Evolutionary conservation across 2,888 invertebrate species (phyloP), one percentile per base, ranked within the genome.

Genomic region (Lasioglossum lativentre): DNA sequence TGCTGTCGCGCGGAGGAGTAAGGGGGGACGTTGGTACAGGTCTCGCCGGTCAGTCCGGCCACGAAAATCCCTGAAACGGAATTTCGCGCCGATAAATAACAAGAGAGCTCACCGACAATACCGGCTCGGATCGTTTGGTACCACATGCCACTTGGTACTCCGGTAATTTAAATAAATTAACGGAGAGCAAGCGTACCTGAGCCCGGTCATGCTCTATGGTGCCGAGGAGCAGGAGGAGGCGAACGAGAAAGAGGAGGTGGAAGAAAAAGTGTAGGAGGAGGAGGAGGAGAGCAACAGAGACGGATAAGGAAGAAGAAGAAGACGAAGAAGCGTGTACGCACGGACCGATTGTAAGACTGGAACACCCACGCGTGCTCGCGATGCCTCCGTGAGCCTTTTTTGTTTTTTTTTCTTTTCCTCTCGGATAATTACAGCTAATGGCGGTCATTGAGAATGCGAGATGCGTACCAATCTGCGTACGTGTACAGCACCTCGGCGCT

Each of bases 111-210:
- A 88, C 88, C 90, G 93, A 93, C 93, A 93, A 93, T 93, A 91
- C 93, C 89, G 90, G 91, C 90, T 89, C 91, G 91, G 90, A 90
- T 91, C 85, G 89, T 80, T 88, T 82, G 86, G 84, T 80, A 82
- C 88, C 91, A 86, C 86, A 92, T 90, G 92, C 91, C 92, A 92
- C 90, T 91, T 88, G 91, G 87, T 83, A 83, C 78, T 88, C 89
- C 81, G 91, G 92, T 92, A 93, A 93, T 93, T 94, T 93, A 92
- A 94, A 94, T 93, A 93, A 94, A 93, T 94, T 94, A 94, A 94
- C 92, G 91, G 89, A 90, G 89, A 90, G 86, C 87, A 86, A 88
- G 86, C 87, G 85, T 86, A 88, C 89, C 86, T 79, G 56, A 12
- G 34, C 38, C 38, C 40, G 75, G 81, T 38, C 72, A 84, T 85